A percentile compares a stretch with the other conserved stretches of the same genome.
These are phyloP conservation scores for Musca domestica DNA, from an alignment of 1,140 invertebrate species.

Conservation along the genomic window DNA sequence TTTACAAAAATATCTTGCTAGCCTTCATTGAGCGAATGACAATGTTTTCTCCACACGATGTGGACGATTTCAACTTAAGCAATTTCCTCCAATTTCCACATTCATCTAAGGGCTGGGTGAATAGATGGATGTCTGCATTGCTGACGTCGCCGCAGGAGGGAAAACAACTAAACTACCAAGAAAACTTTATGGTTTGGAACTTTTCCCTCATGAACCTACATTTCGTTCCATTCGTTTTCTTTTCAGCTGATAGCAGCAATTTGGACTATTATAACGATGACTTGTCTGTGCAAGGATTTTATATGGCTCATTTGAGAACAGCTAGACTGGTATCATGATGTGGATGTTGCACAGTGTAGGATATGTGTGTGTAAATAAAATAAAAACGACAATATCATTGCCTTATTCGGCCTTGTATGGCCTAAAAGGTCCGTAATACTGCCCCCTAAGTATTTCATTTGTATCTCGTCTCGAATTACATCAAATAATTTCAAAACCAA, in stretches of 20 bases:
- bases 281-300: slow-evolving; percentile 3
- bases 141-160: not conserved
- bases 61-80: not conserved
- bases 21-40: too few relatives aligned
- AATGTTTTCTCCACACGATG: too few relatives aligned
- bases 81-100: slow-evolving; percentile 9
- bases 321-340: not conserved
- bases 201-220: not conserved
- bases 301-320: slow-evolving; percentile 8
- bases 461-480: too few relatives aligned
- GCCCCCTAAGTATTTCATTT: too few relatives aligned
- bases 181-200: not conserved
- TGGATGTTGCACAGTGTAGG: too few relatives aligned
- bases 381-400: too few relatives aligned
- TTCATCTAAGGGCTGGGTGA: not conserved
- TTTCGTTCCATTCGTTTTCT: not conserved
- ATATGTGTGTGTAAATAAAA: too few relatives aligned
- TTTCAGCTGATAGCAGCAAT: slow-evolving; percentile 12
- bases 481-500: too few relatives aligned
- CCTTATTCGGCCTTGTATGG: too few relatives aligned
- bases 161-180: not conserved
- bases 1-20: too few relatives aligned
- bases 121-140: not conserved
- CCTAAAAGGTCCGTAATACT: too few relatives aligned
- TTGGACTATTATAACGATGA: slow-evolving; percentile 2